Conservation (phyloP, 2,113 vertebrate species). For the Thunnus thynnus region DNA sequence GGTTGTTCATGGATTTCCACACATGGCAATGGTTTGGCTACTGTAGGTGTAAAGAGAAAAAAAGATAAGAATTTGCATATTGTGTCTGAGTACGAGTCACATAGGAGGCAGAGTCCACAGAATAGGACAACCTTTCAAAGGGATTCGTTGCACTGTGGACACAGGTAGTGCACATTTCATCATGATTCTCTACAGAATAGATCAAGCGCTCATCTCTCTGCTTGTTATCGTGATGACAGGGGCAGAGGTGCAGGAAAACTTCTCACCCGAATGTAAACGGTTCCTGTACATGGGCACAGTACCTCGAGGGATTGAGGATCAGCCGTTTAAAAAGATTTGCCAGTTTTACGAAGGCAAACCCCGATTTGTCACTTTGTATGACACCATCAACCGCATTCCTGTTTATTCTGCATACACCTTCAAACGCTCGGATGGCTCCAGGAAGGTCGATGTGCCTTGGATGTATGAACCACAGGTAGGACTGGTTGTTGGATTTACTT, state of each 20-base stretch:
- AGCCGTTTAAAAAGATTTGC: constrained; percentile 69
- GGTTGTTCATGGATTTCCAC: constrained; percentile 2
- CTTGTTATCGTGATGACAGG: constrained; percentile 42
- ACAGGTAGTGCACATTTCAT: not conserved
- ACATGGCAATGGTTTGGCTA: constrained; percentile 23
- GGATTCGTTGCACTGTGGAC: constrained; percentile 27
- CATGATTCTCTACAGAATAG: constrained; percentile 48
- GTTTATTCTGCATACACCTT: constrained; percentile 79
- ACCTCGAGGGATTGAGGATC: constrained; percentile 63
- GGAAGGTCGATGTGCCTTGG: constrained; percentile 74
- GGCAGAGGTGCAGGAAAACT: constrained; percentile 66
- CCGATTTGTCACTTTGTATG: constrained; percentile 74
- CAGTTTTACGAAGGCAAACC: constrained; percentile 66
- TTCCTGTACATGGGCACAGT: constrained; percentile 76
- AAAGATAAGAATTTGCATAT: constrained; percentile 73
- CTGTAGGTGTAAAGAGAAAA: not conserved
- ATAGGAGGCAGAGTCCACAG: constrained; percentile 18
- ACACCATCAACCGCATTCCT: constrained; percentile 66
- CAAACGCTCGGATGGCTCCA: constrained; percentile 74
- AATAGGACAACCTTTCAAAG: constrained; percentile 12
- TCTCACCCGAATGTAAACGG: constrained; percentile 67
- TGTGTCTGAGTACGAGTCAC: constrained; percentile 6
- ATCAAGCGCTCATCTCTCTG: constrained; percentile 32
- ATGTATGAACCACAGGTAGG: constrained; percentile 81
- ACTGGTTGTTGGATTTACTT: not conserved